Evolutionary conservation across 2,888 invertebrate species (phyloP).

Genomic region (Augiades crinisus): DNA sequence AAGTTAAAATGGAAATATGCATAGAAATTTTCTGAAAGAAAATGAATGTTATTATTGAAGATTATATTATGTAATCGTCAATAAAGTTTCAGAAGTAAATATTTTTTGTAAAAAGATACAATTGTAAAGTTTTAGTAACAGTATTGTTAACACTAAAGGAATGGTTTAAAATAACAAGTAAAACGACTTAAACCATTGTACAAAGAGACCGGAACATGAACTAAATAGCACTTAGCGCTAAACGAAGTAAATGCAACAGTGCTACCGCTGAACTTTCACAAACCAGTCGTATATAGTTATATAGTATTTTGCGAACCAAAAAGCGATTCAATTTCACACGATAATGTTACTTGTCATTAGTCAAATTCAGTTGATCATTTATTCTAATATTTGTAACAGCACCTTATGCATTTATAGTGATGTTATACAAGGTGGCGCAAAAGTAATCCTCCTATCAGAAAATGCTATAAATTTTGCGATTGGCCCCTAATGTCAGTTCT

Average conservation of each 20-base stretch:
- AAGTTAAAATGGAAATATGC: not conserved
- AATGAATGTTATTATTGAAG: not conserved
- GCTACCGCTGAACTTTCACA: conserved; percentile 68
- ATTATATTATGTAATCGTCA: not conserved
- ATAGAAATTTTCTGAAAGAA: not conserved
- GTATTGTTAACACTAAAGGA: conserved; percentile 10
- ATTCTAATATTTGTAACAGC: too few species aligned
- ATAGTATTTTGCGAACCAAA: too few species aligned
- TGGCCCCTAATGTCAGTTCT: too few species aligned
- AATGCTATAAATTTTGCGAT: too few species aligned
- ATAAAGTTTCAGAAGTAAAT: too few species aligned
- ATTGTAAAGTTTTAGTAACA: conserved; percentile 5
- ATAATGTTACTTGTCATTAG: too few species aligned
- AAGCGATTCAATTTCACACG: too few species aligned
- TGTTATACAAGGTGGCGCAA: too few species aligned
- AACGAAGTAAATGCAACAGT: conserved; percentile 62
- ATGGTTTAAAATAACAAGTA: conserved; percentile 4
- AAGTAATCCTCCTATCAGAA: too few species aligned
- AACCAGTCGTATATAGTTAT: too few species aligned
- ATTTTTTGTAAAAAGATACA: conserved; percentile 1
- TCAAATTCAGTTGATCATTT: too few species aligned
- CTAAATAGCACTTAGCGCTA: conserved; percentile 53
- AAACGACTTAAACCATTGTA: conserved; percentile 10
- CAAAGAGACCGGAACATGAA: conserved; percentile 17
- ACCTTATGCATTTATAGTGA: too few species aligned